Base-by-base conservation (phyloP, 2,797 vertebrate genomes). In the Diglossa cyanea region DNA sequence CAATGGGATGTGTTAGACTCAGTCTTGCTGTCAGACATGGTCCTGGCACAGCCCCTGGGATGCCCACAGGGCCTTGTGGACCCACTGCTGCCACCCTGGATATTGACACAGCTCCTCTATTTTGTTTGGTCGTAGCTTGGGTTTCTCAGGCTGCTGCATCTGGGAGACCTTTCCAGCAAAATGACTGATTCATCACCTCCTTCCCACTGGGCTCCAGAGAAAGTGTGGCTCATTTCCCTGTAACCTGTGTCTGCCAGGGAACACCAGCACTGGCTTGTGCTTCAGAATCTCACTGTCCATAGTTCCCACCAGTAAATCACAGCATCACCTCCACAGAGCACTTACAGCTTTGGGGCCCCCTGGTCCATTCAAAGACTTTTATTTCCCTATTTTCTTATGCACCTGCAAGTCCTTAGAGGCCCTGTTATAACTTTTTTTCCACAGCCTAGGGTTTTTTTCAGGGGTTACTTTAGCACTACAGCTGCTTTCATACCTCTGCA, bases 231-330 rank as follows among this genome's bases (percentile, higher is more conserved):
- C 5, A 0, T 71, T 77, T 81, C 70, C 71, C 16, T 66, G 26
- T 58, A 45, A 54, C 13, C 18, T 28, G 9, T 47, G 47, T 31
- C 70, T 74, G 17, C 13, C 31, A 67, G 66, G 19, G 20, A 86
- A 47, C 20, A 66, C 10, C 48, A 62, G 35, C 31, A 62, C 1
- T 5, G 17, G 19, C 10, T 33, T 0, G 0, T 1, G 1, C 30
- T 77, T 67, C 61, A 67, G 40, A 62, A 60, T 55, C 35, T 72
- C 2, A 2, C 7, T 53, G 65, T 33, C 40, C 4, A 0, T 5
- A 33, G 44, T 40, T 90, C 42, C 57, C 23, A 24, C 9, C 18
- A 80, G 65, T 67, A 83, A 80, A 92, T 26, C 40, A 76, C 31
- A 77, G 19, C 28, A 51, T 48, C 61, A 44, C 31, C 24, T 84